phyloP scores from a whole-genome alignment of 2,888 invertebrate species.

The Pseudolycoriella hygida region DNA sequence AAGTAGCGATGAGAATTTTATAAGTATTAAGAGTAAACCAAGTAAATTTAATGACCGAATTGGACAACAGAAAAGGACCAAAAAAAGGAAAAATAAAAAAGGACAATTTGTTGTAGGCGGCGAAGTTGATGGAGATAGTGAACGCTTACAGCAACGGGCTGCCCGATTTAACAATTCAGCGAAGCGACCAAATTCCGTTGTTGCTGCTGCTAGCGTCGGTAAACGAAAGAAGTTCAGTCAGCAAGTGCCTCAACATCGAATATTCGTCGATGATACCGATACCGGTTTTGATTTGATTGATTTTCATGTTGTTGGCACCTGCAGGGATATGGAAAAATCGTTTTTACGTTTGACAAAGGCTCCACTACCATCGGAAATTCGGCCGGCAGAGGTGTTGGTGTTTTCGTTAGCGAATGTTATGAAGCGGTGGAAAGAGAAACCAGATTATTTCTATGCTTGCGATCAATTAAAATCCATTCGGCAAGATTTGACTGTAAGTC shows the following conservation, averaged over 20 bases:
- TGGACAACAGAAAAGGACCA: slow-evolving; percentile 18
- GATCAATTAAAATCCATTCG: slow-evolving; percentile 97
- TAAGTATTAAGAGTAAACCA: background rate
- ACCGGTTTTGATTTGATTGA: slow-evolving; percentile 66
- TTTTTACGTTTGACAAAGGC: slow-evolving; percentile 93
- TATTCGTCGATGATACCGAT: slow-evolving; percentile 39
- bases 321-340: slow-evolving; percentile 85
- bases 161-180: slow-evolving; percentile 51
- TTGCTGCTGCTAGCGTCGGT: slow-evolving; percentile 7
- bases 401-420: slow-evolving; percentile 82
- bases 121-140: slow-evolving; percentile 54
- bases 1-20: slow-evolving; percentile 11
- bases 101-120: slow-evolving; percentile 41
- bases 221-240: slow-evolving; percentile 15
- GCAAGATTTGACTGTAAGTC: slow-evolving; percentile 89
- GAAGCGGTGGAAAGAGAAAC: slow-evolving; percentile 71
- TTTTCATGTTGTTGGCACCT: slow-evolving; percentile 87
- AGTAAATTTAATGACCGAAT: slow-evolving; percentile 2
- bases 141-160: slow-evolving; percentile 71
- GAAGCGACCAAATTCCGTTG: slow-evolving; percentile 16
- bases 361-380: slow-evolving; percentile 77
- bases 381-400: slow-evolving; percentile 73
- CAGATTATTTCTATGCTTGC: slow-evolving; percentile 93
- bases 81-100: slow-evolving; percentile 32
- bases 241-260: slow-evolving; percentile 11